A percentile compares a stretch with the other conserved stretches of the same genome.
phyloP scores from a whole-genome alignment of 2,797 vertebrate species.

The Sebastes umbrosus region DNA sequence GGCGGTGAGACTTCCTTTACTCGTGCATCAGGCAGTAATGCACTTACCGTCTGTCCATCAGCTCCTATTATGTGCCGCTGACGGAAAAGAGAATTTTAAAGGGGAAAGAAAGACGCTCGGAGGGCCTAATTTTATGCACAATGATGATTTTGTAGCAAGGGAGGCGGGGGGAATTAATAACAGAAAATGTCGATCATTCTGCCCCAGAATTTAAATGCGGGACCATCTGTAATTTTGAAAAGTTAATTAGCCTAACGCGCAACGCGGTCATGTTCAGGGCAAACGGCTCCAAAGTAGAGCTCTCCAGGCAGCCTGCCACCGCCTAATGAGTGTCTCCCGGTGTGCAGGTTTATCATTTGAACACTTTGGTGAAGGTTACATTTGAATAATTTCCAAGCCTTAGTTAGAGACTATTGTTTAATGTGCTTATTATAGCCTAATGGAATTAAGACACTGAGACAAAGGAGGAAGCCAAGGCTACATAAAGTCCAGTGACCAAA shows the following conservation, averaged over 20 bases:
- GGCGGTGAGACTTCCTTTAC: conserved; percentile 41
- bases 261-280: conserved; percentile 74
- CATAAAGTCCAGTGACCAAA: neutral
- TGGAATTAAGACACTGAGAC: conserved; percentile 55
- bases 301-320: conserved; percentile 74
- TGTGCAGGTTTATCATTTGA: conserved; percentile 66
- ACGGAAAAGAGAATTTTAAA: conserved; percentile 28
- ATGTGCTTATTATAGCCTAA: conserved; percentile 56
- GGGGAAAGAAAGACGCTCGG: neutral
- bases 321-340: conserved; percentile 73
- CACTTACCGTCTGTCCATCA: conserved; percentile 51
- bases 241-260: conserved; percentile 75
- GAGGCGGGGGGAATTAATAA: conserved; percentile 53
- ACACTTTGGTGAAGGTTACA: conserved; percentile 75
- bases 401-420: conserved; percentile 64
- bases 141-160: conserved; percentile 26
- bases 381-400: conserved; percentile 71
- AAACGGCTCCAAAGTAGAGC: conserved; percentile 72
- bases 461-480: conserved; percentile 3
- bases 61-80: conserved; percentile 28
- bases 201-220: conserved; percentile 64
- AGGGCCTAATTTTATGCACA: conserved; percentile 26
- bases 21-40: conserved; percentile 41
- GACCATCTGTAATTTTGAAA: conserved; percentile 77
- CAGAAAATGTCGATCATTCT: conserved; percentile 60